These are phyloP conservation scores for Strigops habroptila DNA, from an alignment of 2,113 vertebrate species.

Conservation along the genomic window DNA sequence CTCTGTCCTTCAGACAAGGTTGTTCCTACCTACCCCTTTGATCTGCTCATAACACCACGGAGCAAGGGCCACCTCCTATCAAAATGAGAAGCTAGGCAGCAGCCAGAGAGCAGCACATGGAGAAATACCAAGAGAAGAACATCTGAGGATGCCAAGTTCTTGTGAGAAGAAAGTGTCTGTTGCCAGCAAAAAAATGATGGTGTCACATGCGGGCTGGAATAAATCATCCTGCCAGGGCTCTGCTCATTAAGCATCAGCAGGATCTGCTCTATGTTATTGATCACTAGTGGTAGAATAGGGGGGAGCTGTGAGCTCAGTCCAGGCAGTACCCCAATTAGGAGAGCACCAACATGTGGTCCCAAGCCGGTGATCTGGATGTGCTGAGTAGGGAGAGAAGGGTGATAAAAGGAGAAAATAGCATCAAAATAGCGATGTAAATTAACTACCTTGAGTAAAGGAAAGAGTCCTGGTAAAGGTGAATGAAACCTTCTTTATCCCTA, in stretches of 20 bases:
- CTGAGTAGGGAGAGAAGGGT: not conserved
- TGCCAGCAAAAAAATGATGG: not conserved
- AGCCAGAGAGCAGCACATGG: not conserved
- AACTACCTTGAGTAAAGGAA: not conserved
- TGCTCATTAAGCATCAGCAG: not conserved
- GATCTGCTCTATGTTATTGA: not conserved
- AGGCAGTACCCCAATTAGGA: not conserved
- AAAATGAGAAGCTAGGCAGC: not conserved
- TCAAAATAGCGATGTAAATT: not conserved
- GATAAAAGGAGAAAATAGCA: not conserved
- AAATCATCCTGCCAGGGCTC: not conserved
- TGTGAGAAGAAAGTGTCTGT: not conserved
- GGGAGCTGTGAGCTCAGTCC: not conserved
- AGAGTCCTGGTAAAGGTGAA: not conserved
- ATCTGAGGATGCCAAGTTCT: not conserved
- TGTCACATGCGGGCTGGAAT: not conserved
- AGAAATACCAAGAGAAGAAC: not conserved
- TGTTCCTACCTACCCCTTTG: not conserved
- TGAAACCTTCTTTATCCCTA: not conserved
- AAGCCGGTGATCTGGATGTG: not conserved
- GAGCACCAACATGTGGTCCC: not conserved
- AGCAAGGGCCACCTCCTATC: not conserved
- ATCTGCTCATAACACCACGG: not conserved
- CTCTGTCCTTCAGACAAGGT: not conserved
- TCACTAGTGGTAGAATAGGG: not conserved